These are phyloP conservation scores for Tiaroga cobitis DNA, from an alignment of 2,797 vertebrate species.

Conservation along the genomic window DNA sequence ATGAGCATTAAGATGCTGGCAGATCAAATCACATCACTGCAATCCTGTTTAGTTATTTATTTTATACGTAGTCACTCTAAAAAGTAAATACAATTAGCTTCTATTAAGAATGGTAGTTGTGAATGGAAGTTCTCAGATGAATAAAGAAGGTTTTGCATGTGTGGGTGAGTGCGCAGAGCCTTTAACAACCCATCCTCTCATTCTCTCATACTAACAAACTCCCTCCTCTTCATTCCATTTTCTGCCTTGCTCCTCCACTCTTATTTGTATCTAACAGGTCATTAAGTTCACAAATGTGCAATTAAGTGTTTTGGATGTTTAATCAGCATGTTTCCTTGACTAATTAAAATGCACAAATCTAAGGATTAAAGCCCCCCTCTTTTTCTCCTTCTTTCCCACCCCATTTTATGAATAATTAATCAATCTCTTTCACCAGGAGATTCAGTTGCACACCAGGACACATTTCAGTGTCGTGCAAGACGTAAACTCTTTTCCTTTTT, in stretches of 20 bases:
- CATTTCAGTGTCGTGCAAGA: conserved; percentile 84
- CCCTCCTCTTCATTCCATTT: not conserved
- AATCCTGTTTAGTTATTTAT: not conserved
- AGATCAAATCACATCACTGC: not conserved
- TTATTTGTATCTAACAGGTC: conserved; percentile 84
- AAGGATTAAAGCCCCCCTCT: conserved; percentile 73
- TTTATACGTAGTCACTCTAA: not conserved
- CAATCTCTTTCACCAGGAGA: conserved; percentile 86
- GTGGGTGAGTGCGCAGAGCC: not conserved
- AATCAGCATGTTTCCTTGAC: conserved; percentile 83
- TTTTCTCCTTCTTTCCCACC: conserved; percentile 22
- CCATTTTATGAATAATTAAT: conserved; percentile 86
- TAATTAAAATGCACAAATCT: conserved; percentile 88
- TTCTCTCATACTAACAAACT: conserved; percentile 7
- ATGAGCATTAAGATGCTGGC: not conserved
- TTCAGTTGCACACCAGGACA: conserved; percentile 88
- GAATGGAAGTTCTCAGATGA: conserved; percentile 14
- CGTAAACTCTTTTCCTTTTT: conserved; percentile 86
- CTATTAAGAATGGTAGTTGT: not conserved
- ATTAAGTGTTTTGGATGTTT: conserved; percentile 81
- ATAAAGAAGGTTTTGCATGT: conserved; percentile 10
- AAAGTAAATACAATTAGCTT: conserved; percentile 16
- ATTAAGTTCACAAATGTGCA: conserved; percentile 82
- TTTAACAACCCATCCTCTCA: conserved; percentile 11
- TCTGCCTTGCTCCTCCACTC: conserved; percentile 24